Evolutionary conservation across 1,140 invertebrate genomes (phyloP).

Genomic region (Triops cancriformis): DNA sequence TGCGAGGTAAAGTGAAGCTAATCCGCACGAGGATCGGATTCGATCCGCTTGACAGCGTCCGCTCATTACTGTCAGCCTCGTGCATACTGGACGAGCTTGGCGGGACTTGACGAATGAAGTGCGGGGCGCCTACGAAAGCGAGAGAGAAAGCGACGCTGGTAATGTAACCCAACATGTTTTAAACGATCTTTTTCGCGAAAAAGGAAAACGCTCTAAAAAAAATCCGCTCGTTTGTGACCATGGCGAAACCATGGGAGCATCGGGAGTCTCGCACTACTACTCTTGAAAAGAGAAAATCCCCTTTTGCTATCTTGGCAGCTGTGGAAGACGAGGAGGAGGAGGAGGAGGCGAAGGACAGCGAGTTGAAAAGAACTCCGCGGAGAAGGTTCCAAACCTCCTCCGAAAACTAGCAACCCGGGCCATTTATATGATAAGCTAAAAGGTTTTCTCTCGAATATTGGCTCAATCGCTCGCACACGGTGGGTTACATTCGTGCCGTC

Average conservation of each 20-base stretch:
- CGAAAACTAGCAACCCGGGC: not conserved
- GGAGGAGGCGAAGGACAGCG: no score
- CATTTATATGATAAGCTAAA: conserved; percentile 11
- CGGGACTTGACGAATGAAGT: not conserved
- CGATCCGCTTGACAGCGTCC: conserved; percentile 11
- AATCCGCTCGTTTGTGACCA: not conserved
- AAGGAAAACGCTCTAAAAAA: not conserved
- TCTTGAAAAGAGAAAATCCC: no score
- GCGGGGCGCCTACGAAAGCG: not conserved
- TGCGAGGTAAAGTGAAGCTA: conserved; percentile 7
- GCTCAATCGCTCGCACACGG: conserved; percentile 3
- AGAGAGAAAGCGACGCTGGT: not conserved
- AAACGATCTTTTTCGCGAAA: not conserved
- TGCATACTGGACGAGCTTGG: not conserved
- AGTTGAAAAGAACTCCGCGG: no score
- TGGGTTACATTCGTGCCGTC: conserved; percentile 9
- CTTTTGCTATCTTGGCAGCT: no score
- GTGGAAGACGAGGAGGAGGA: no score
- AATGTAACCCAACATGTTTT: conserved; percentile 6
- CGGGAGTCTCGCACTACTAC: no score
- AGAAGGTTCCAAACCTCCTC: no score
- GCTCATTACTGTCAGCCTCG: conserved; percentile 8
- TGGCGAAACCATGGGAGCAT: not conserved
- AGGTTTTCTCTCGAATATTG: conserved; percentile 1
- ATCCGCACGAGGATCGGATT: conserved; percentile 4